These are phyloP conservation scores for Bolborhynchus lineola DNA, from an alignment of 2,113 vertebrate genomes.

Conservation along the genomic window DNA sequence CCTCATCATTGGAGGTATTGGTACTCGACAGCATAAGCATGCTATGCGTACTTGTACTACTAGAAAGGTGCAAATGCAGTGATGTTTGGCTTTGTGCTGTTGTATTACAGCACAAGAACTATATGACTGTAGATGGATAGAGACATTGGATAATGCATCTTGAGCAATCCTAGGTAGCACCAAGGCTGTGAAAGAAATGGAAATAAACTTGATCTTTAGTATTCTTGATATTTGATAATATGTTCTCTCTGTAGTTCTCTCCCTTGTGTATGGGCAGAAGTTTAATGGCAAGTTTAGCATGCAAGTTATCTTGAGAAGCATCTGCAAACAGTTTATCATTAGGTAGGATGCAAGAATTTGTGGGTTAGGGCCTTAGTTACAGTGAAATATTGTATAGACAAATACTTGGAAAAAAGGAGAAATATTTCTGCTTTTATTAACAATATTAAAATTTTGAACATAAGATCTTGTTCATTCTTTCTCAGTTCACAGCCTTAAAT, in stretches of 20 bases:
- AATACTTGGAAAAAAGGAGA: not conserved
- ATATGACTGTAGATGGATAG: not conserved
- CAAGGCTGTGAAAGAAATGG: not conserved
- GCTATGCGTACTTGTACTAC: not conserved
- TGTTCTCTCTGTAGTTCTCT: not conserved
- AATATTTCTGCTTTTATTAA: not conserved
- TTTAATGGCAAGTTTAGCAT: not conserved
- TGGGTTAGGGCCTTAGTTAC: not conserved
- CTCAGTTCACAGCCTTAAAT: not conserved
- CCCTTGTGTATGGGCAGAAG: not conserved
- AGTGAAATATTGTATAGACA: not conserved
- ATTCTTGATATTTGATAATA: not conserved
- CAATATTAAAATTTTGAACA: not conserved
- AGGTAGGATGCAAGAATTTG: not conserved
- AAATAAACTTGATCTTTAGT: not conserved
- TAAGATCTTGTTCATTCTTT: not conserved
- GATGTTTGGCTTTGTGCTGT: not conserved
- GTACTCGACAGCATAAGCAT: not conserved
- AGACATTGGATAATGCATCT: not conserved
- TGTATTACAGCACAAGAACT: not conserved
- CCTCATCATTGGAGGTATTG: not conserved
- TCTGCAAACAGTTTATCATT: not conserved
- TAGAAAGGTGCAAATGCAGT: not conserved
- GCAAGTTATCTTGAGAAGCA: not conserved
- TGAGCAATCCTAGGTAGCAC: not conserved